A percentile compares a stretch with the other conserved stretches of the same genome.
Conservation (phyloP, 1,140 invertebrate species). For the Littorina saxatilis region DNA sequence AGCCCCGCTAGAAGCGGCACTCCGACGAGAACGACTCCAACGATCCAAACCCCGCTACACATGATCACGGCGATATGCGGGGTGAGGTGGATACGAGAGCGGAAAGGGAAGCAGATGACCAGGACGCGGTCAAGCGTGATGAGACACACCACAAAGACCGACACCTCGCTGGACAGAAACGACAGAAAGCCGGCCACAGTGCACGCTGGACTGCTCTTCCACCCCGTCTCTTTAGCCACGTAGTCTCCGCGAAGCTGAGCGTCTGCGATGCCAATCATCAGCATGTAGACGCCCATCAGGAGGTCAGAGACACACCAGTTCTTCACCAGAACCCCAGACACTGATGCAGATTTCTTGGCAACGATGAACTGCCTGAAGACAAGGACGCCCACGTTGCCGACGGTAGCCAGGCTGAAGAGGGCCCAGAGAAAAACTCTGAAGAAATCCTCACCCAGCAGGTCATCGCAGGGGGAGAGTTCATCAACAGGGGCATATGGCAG, state of each 20-base stretch:
- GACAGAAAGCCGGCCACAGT: slow-evolving; percentile 66
- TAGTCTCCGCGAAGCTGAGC: too few species aligned
- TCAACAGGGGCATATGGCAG: slow-evolving; percentile 46
- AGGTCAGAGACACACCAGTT: slow-evolving; percentile 62
- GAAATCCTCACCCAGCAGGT: too few species aligned
- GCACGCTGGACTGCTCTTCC: too few species aligned
- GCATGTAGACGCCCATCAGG: too few species aligned
- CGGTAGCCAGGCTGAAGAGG: slow-evolving; percentile 41
- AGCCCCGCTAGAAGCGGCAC: slow-evolving; percentile 21
- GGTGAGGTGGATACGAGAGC: slow-evolving; percentile 22
- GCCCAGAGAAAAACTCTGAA: slow-evolving; percentile 52
- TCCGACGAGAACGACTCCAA: too few species aligned
- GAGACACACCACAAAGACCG: too few species aligned
- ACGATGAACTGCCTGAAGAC: slow-evolving; percentile 34
- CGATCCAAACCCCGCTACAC: too few species aligned
- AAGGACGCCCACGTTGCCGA: slow-evolving; percentile 52
- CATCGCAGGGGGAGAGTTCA: slow-evolving; percentile 52
- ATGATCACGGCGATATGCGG: slow-evolving; percentile 27
- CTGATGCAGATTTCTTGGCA: slow-evolving; percentile 30
- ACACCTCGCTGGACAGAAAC: slow-evolving; percentile 54
- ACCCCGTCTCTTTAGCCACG: too few species aligned
- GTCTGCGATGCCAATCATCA: too few species aligned
- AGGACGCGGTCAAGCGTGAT: too few species aligned
- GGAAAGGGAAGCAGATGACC: too few species aligned
- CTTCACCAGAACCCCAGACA: slow-evolving; percentile 48